phyloP scores from a whole-genome alignment of 1,140 invertebrate species.

The Galleria mellonella region DNA sequence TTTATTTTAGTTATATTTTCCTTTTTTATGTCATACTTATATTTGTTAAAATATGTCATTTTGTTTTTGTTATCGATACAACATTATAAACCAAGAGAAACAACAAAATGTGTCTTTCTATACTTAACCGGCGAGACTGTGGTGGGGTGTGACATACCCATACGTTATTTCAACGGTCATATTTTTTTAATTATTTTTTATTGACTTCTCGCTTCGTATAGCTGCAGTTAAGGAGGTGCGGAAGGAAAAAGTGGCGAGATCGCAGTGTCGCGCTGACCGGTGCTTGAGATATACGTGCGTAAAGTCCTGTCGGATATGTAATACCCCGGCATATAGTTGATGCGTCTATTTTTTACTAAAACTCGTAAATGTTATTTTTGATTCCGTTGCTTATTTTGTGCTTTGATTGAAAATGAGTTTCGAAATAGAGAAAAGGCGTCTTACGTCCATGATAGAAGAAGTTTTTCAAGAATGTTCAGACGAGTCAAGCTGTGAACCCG shows the following conservation, averaged over 20 bases:
- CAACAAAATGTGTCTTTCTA: no score
- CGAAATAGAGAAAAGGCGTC: background rate
- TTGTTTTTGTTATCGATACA: no score
- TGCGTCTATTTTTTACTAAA: slow-evolving; percentile 1
- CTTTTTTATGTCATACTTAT: no score
- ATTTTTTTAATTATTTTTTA: no score
- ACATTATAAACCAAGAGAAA: no score
- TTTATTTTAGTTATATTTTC: no score
- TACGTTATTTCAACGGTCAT: no score
- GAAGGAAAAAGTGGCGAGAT: slow-evolving; percentile 4
- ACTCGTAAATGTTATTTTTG: background rate
- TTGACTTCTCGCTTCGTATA: slow-evolving; percentile 4
- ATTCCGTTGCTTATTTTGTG: no score
- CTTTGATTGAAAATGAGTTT: background rate
- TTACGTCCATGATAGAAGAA: background rate
- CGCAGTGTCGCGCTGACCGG: slow-evolving; percentile 5
- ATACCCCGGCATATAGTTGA: slow-evolving; percentile 5
- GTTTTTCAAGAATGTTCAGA: background rate
- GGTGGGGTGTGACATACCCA: no score
- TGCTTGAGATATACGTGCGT: background rate
- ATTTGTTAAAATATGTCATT: no score
- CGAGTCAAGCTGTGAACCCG: background rate
- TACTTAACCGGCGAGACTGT: no score
- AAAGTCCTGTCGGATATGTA: slow-evolving; percentile 4
- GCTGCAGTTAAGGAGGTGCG: slow-evolving; percentile 7